These are phyloP conservation scores for Syndactyla subalaris DNA, from an alignment of 2,797 vertebrate genomes.

Conservation along the genomic window DNA sequence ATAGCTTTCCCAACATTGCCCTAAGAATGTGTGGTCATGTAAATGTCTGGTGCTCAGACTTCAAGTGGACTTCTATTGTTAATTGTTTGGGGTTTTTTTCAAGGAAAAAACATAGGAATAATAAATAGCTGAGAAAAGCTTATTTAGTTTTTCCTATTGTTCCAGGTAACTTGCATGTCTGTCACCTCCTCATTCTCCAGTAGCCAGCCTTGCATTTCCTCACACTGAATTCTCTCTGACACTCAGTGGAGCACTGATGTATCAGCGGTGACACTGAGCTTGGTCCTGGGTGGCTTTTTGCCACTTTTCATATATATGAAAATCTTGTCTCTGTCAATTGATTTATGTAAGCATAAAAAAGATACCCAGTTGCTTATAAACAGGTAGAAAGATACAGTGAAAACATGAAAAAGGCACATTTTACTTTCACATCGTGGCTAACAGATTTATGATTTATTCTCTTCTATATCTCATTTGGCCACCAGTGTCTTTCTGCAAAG, in stretches of 20 bases:
- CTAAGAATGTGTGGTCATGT: not conserved
- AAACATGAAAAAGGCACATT: not conserved
- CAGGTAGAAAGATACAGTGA: not conserved
- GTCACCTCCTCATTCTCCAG: not conserved
- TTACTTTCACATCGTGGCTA: not conserved
- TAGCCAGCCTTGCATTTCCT: not conserved
- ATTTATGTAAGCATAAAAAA: not conserved
- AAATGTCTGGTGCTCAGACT: not conserved
- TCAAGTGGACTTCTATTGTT: not conserved
- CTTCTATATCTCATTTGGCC: not conserved
- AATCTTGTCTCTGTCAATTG: not conserved
- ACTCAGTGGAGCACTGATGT: not conserved
- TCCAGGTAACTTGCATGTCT: not conserved
- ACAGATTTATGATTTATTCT: not conserved
- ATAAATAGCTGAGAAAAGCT: not conserved
- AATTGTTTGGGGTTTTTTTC: not conserved
- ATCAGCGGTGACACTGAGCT: not conserved
- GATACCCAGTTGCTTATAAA: not conserved
- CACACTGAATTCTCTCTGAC: not conserved
- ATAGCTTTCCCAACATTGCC: not conserved
- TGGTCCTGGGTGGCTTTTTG: not conserved
- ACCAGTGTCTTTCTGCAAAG: not conserved
- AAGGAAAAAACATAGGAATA: not conserved
- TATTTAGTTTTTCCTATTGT: not conserved
- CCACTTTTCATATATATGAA: not conserved